Evolutionary conservation across 2,888 invertebrate species (phyloP).

Genomic region (Cheilosia soror): DNA sequence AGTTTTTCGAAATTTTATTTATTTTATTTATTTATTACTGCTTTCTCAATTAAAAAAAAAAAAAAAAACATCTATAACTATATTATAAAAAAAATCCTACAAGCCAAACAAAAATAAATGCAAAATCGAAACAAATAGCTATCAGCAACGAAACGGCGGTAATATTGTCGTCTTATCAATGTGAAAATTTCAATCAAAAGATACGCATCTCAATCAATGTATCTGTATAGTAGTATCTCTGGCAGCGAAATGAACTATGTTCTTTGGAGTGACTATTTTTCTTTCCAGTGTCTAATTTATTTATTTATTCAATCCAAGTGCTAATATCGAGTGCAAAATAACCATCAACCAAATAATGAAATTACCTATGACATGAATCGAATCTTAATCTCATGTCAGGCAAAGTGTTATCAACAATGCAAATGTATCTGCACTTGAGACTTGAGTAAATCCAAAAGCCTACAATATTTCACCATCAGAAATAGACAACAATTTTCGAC

Average conservation of each 20-base stretch:
- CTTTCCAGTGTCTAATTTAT: constrained; percentile 11
- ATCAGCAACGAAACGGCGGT: constrained; percentile 2
- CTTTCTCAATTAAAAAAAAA: constrained; percentile 33
- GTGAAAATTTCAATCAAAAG: constrained; percentile 18
- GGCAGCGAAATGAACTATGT: constrained; percentile 23
- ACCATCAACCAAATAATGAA: constrained; percentile 7
- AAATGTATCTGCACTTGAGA: constrained; percentile 55
- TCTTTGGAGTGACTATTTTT: neutral
- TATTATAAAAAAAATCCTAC: constrained; percentile 14
- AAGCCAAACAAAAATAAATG: constrained; percentile 46
- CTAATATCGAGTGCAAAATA: constrained; percentile 18
- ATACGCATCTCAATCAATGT: constrained; percentile 27
- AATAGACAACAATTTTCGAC: constrained; percentile 52
- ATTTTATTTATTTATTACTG: constrained; percentile 52
- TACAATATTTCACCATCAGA: constrained; percentile 47
- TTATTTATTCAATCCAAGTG: constrained; percentile 30
- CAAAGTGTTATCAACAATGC: constrained; percentile 48
- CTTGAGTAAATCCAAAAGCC: constrained; percentile 11
- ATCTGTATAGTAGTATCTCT: neutral
- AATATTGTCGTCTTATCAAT: constrained; percentile 46
- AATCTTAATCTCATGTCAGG: constrained; percentile 51
- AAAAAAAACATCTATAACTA: constrained; percentile 23
- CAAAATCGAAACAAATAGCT: constrained; percentile 16
- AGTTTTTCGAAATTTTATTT: constrained; percentile 66
- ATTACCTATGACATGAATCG: constrained; percentile 56